Conservation (phyloP, 2,113 vertebrate genomes). For the Bubo scandiacus region DNA sequence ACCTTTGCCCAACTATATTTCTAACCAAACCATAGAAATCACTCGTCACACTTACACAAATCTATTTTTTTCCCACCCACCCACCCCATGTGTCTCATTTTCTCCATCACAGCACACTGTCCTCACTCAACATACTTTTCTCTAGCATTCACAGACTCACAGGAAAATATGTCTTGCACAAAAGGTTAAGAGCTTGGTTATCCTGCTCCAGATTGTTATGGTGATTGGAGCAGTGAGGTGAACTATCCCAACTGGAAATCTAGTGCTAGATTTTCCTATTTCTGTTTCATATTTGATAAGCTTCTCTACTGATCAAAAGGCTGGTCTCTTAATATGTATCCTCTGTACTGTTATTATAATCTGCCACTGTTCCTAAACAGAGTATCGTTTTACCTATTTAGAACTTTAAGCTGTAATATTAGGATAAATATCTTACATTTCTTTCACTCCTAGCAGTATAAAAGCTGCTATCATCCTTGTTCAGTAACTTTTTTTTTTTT, state of each 20-base stretch:
- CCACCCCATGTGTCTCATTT: fast-evolving
- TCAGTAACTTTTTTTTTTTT: not conserved
- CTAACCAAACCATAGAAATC: not conserved
- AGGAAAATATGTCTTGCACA: not conserved
- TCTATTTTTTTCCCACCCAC: not conserved
- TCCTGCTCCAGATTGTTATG: not conserved
- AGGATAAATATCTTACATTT: not conserved
- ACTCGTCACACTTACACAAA: not conserved
- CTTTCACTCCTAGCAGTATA: not conserved
- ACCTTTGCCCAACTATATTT: not conserved
- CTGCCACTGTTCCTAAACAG: not conserved
- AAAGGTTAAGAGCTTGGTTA: not conserved
- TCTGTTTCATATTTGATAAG: not conserved
- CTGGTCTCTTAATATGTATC: not conserved
- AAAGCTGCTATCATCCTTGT: not conserved
- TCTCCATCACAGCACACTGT: not conserved
- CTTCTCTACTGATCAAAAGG: not conserved
- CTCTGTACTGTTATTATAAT: not conserved
- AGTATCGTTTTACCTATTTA: not conserved
- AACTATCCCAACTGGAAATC: not conserved
- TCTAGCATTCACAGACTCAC: not conserved
- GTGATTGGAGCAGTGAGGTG: not conserved
- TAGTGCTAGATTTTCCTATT: not conserved
- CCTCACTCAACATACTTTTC: not conserved
- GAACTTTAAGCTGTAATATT: not conserved